Conservation (phyloP, 2,113 vertebrate genomes). For the Calidris pygmaea region DNA sequence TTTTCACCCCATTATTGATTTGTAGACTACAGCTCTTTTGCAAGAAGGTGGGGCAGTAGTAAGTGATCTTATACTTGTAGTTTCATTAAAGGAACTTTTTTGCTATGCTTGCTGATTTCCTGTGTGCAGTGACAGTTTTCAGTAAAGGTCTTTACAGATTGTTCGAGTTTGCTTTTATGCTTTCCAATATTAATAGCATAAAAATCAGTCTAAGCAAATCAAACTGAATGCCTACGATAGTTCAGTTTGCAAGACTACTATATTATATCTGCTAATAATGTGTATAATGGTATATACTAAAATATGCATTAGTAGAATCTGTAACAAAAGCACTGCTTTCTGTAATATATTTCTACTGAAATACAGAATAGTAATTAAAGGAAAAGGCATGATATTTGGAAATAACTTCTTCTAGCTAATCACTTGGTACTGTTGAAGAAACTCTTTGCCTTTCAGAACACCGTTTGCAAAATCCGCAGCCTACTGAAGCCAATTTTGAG, state of each 20-base stretch:
- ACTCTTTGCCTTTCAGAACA: background rate
- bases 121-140: background rate
- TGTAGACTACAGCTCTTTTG: background rate
- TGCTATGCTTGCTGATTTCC: background rate
- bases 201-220: background rate
- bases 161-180: background rate
- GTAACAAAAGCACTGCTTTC: background rate
- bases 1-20: fast-evolving
- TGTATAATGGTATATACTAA: background rate
- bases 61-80: background rate
- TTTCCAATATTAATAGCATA: background rate
- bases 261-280: background rate
- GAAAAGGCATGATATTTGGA: background rate
- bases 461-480: background rate
- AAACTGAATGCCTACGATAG: background rate
- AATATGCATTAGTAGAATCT: background rate
- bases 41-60: background rate
- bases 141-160: background rate
- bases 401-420: background rate
- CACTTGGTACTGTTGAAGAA: background rate
- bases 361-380: background rate
- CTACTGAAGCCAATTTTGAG: background rate
- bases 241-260: background rate
- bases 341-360: background rate
- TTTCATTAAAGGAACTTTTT: background rate